A percentile compares a stretch with the other conserved stretches of the same genome.
These are phyloP conservation scores for Gymnothorax javanicus DNA, from an alignment of 2,797 vertebrate species.

Conservation along the genomic window DNA sequence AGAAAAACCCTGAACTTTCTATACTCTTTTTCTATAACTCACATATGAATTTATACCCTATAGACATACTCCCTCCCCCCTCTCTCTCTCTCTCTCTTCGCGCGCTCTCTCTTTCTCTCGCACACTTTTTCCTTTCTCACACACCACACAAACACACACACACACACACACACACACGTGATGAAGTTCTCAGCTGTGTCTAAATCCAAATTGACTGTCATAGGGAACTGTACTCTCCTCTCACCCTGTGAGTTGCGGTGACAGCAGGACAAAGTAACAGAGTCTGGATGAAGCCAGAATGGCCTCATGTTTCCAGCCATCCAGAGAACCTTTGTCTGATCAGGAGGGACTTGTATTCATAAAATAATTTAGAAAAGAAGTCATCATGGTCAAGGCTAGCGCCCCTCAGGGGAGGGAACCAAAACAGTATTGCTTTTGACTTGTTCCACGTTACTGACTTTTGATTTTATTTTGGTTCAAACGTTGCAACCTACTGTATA, in stretches of 20 bases:
- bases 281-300: neutral
- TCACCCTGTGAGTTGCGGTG: neutral
- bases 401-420: neutral
- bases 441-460: no score
- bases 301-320: neutral
- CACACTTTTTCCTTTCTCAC: no score
- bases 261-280: neutral
- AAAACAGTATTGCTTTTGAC: no score
- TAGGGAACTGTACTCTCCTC: neutral
- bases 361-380: neutral
- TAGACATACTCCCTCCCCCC: no score
- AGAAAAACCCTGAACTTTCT: constrained; percentile 39
- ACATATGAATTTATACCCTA: no score
- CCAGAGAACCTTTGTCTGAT: neutral
- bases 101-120: no score
- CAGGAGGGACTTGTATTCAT: constrained; percentile 1
- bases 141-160: no score
- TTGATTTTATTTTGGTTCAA: no score
- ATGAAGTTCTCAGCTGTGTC: constrained; percentile 5
- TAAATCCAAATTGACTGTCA: neutral
- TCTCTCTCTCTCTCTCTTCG: no score
- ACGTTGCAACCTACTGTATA: no score
- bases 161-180: neutral
- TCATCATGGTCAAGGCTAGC: neutral
- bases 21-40: neutral